Percentiles rank a stretch among this genome's conserved stretches.
Conservation (phyloP, 2,113 vertebrate genomes). For the Lucifuga dentata region DNA sequence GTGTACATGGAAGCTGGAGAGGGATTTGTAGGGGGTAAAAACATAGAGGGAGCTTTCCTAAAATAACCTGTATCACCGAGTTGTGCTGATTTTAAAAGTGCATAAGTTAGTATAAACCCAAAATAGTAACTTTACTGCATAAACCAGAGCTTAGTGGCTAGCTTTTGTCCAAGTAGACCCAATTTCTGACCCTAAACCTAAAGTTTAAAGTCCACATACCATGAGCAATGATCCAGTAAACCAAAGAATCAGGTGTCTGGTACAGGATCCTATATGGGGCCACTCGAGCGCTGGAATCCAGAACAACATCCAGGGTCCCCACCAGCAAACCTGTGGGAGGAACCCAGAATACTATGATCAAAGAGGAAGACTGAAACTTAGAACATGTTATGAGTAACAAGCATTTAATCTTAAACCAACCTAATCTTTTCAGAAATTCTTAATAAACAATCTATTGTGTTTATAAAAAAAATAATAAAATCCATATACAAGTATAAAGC, state of each 20-base stretch:
- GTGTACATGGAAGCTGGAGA: conserved; percentile 8
- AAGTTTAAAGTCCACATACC: conserved; percentile 82
- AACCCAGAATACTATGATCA: conserved; percentile 8
- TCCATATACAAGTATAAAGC: too few species aligned
- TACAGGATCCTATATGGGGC: conserved; percentile 97
- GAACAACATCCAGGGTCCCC: conserved; percentile 95
- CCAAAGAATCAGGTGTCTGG: conserved; percentile 94
- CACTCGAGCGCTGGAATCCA: conserved; percentile 97
- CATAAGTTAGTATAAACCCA: too few species aligned
- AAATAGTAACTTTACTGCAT: too few species aligned
- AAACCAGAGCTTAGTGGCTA: too few species aligned
- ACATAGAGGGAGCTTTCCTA: conserved; percentile 3
- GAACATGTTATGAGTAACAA: background rate
- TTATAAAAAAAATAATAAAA: background rate
- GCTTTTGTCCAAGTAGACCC: too few species aligned
- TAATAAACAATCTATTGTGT: background rate
- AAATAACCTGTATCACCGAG: background rate
- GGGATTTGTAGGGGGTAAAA: conserved; percentile 10
- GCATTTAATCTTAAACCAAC: background rate
- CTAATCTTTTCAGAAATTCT: background rate
- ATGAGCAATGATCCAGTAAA: conserved; percentile 96
- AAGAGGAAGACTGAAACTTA: too few species aligned
- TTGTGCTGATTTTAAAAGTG: background rate
- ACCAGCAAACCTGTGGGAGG: conserved; percentile 90
- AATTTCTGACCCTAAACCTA: too few species aligned